Base-by-base conservation (phyloP, 2,113 vertebrate genomes). In the Gavialis gangeticus region DNA sequence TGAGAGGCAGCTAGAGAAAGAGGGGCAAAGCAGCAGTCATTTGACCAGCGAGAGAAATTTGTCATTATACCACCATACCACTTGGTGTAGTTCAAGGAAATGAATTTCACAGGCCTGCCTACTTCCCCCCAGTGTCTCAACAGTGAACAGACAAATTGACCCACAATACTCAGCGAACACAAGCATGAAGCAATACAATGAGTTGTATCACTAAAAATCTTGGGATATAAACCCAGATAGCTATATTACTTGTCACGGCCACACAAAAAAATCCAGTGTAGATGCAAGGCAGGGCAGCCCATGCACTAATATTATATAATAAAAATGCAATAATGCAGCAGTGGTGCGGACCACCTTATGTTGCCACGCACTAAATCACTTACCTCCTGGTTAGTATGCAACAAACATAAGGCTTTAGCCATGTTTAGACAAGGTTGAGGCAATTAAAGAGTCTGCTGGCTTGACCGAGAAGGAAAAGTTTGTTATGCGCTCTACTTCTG, bases 401-500 rank as follows among this genome's bases (percentile, higher is more conserved):
- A 88, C 90, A 94, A 96, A 56, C 94, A 94, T 91, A 95, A 93
- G 91, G 81, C 94, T 87, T 93, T 95, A 97, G 75, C 88, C 90
- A 88, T 95, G 90, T 91, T 95, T 82, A 97, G 85, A 92, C 83
- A 85, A 86, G 7, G 83, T 84, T 84, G 91, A 82, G 81, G 95
- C 94, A 97, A 95, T 93, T 96, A 97, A 95, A 94, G 94, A 92
- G 89, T 77, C 94, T 85, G 93, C 90, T 96, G 87, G 90, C 89
- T 77, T 95, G 86, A 94, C 95, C 96, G 82, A 93, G 92, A 97
- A 95, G 95, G 92, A 92, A 95, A 95, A 93, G 88, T 91, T 73
- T 56, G 88, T 82, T 90, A 85, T 85, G 75, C 89, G 75, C 22
- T 80, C 64, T 94, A 75, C 69, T 95, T 91, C 84, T 92, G 62